Base-by-base conservation (phyloP, 2,113 vertebrate genomes). In the Oplegnathus fasciatus region DNA sequence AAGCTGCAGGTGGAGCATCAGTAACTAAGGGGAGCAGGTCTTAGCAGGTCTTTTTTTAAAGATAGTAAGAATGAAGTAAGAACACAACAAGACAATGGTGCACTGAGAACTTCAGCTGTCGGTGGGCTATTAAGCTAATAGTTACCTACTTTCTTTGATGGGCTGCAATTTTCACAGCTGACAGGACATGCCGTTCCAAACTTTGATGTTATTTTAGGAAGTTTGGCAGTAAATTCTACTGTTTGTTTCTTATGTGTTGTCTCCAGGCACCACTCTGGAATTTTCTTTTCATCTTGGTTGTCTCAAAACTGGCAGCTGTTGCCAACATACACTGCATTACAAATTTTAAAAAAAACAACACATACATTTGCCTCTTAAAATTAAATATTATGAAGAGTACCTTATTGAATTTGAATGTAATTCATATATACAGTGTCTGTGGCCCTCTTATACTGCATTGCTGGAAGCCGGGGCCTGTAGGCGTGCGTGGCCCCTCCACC, bases 121-220 rank as follows among this genome's bases (percentile, higher is more conserved):
- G 9, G 52, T 8, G 6, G 15, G 40, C 46, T 30, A 50, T 64
- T 60, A 52, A 42, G 24, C 18, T 40, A 58, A 71, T 32, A 15
- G 62, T 75, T 5, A 69, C 70, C 70, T 55, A 65, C 65, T 75
- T 64, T 42, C 64, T 64, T 48, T 70, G 46, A 55, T 70, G 48
- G 10, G 9, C 40, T 26, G 65, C n/a, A 32, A 57, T 75, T 80
- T 66, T 14, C n/a, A 61, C 18, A 69, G 61, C 26, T 46, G 48
- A 61, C 66, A 34, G 26, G 37, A 34, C 32, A 2, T n/a, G 54
- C 2, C 11, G 22, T 42, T 68, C 15, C 32, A 69, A 40, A n/a
- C n/a, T n/a, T n/a, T n/a, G n/a, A 65, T 37, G 34, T 37, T 37
- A 37, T 37, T 37, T 37, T 37, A 37, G 34, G 3, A 37, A 37